Evolutionary conservation across 2,888 invertebrate genomes (phyloP), one percentile per base, ranked within the genome.

Genomic region (Callyntrura guangdongensis): DNA sequence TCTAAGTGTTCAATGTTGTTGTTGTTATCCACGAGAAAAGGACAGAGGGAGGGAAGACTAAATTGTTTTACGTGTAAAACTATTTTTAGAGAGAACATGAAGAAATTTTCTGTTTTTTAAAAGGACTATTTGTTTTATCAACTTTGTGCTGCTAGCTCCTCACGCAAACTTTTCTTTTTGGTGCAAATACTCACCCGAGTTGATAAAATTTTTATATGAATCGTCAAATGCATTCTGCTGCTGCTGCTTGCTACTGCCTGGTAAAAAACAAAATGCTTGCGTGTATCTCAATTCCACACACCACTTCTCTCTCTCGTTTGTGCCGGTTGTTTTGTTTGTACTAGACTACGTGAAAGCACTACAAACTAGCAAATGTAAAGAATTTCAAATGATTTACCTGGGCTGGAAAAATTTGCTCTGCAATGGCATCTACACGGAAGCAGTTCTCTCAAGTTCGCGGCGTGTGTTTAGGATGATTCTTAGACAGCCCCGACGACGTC

Each of bases 341-440:
- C 2, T 25, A 8, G 11, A 1, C 1, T 59, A 17, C 59, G n/a
- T 25, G 64, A 12, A 11, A 25, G 64, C 27, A 67, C 6, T 25
- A 20, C 22, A 74, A 74, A 74, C 20, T 20, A 0, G 12, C 5
- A 49, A 74, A 74, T 74, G 22, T 2, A 5, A 74, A 22, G 22
- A 74, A 47, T 12, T 20, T 47, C 12, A 74, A 49, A 74, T 49
- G 49, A 49, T 49, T 74, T 74, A 74, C 74, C 74, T 74, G 74
- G 6, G n/a, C 20, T 49, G 49, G 20, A 74, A 17, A 45, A 72
- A n/a, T 25, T 67, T 61, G 17, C 9, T 61, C 17, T 36, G 22
- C 17, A 69, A 36, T 69, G 45, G 69, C 69, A 69, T 69, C 69
- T 17, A 17, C n/a, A n/a, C 64, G 36, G 45, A 22, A 67, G 12